Conservation (phyloP, 2,888 invertebrate species). For the Drosophila greeni region DNA sequence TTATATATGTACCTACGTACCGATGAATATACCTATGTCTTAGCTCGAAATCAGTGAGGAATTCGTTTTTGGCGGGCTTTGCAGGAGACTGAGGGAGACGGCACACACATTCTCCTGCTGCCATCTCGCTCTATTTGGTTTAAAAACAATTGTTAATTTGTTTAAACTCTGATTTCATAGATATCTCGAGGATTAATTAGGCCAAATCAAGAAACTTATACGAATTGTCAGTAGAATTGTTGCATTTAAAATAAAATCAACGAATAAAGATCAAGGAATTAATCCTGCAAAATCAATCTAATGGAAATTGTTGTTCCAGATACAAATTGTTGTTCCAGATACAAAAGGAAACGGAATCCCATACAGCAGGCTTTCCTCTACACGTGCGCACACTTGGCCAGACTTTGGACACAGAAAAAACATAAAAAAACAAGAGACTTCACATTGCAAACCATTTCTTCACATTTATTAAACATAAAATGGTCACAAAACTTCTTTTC, state of each 20-base stretch:
- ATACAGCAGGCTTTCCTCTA: not conserved
- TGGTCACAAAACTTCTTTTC: slow-evolving; percentile 45
- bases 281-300: not conserved
- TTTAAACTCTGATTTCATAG: not conserved
- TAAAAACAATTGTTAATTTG: not conserved
- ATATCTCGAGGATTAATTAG: not conserved
- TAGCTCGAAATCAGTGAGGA: slow-evolving; percentile 1
- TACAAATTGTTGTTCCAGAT: no score
- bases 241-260: slow-evolving; percentile 10
- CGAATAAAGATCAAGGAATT: not conserved
- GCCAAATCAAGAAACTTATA: not conserved
- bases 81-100: slow-evolving; percentile 1
- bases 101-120: not conserved
- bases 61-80: slow-evolving; percentile 21
- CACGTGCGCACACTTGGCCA: slow-evolving; percentile 2
- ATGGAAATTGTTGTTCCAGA: no score
- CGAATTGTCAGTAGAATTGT: slow-evolving; percentile 3
- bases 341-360: no score
- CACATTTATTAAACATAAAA: slow-evolving; percentile 63
- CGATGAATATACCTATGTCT: slow-evolving; percentile 23
- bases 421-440: not conserved
- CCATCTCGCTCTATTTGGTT: slow-evolving; percentile 5
- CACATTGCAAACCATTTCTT: slow-evolving; percentile 49
- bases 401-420: slow-evolving; percentile 27
- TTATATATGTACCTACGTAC: slow-evolving; percentile 37